Conservation (phyloP, 2,113 vertebrate species). For the Egretta garzetta region DNA sequence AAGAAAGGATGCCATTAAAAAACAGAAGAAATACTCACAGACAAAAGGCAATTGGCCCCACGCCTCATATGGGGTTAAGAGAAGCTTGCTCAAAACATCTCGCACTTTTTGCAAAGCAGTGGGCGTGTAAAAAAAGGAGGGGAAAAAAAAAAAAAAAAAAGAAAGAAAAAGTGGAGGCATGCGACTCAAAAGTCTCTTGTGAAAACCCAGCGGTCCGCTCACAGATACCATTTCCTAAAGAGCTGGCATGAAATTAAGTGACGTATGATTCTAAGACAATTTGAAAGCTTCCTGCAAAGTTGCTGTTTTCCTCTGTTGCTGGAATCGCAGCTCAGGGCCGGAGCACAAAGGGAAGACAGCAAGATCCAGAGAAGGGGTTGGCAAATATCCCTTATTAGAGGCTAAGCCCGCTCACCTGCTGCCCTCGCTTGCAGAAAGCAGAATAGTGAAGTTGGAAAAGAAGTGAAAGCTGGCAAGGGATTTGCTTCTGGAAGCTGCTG, state of each 20-base stretch:
- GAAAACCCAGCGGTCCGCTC: not conserved
- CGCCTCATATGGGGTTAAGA: not conserved
- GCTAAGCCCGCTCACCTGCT: not conserved
- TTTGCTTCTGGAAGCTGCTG: not conserved
- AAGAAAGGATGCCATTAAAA: not conserved
- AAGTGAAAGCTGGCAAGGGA: not conserved
- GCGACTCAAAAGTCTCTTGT: not conserved
- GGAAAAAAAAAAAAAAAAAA: not conserved
- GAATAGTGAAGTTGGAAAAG: rapidly evolving
- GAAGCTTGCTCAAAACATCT: constrained; percentile 28
- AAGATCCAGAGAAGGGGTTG: not conserved
- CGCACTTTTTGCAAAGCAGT: not conserved
- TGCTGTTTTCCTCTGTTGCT: not conserved
- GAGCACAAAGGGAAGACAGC: not conserved
- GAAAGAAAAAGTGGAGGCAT: not conserved
- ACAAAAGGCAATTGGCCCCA: constrained; percentile 32
- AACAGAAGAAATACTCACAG: not conserved
- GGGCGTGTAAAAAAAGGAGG: not conserved
- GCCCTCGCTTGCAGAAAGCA: not conserved
- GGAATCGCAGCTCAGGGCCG: not conserved
- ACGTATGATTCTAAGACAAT: not conserved
- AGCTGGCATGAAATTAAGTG: not conserved
- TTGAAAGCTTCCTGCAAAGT: not conserved
- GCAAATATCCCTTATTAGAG: not conserved
- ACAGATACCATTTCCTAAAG: not conserved